Conservation (phyloP, 2,113 vertebrate species). For the Todiramphus chloris region DNA sequence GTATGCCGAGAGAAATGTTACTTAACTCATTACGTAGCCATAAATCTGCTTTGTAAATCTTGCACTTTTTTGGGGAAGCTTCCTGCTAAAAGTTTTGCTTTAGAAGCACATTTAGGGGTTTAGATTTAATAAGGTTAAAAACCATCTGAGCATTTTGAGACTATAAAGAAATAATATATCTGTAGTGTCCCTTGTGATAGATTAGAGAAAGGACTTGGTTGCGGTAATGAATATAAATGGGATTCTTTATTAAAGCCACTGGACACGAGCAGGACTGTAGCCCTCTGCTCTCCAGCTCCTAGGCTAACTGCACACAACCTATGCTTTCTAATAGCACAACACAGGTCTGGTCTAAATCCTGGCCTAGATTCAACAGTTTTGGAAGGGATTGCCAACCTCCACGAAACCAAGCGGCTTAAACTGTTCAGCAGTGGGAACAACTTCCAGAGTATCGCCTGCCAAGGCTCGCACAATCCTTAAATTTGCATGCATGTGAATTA, state of each 20-base stretch:
- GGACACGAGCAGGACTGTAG: conserved; percentile 36
- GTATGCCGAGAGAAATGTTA: conserved; percentile 1
- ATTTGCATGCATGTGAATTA: neutral
- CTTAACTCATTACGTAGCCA: neutral
- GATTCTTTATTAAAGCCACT: conserved; percentile 60
- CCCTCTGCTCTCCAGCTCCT: conserved; percentile 27
- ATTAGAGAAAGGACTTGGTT: conserved; percentile 47
- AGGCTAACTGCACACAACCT: conserved; percentile 16
- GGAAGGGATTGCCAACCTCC: conserved; percentile 39
- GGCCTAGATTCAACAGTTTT: conserved; percentile 15
- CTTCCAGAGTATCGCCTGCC: neutral
- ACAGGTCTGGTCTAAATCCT: neutral
- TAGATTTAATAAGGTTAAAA: conserved; percentile 63
- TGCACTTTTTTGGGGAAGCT: conserved; percentile 21
- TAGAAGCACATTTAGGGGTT: conserved; percentile 49
- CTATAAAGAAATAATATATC: conserved; percentile 62
- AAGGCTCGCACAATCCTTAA: neutral
- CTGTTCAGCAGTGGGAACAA: neutral
- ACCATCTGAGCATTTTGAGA: conserved; percentile 49
- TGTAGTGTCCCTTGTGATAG: conserved; percentile 48
- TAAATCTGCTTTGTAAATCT: conserved; percentile 55
- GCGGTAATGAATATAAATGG: conserved; percentile 61
- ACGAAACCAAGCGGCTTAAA: neutral
- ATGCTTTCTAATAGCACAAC: neutral
- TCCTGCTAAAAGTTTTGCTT: conserved; percentile 60